Evolutionary conservation across 1,140 invertebrate species (phyloP), one percentile per base, ranked within the genome.

Genomic region (Diorhabda sublineata): DNA sequence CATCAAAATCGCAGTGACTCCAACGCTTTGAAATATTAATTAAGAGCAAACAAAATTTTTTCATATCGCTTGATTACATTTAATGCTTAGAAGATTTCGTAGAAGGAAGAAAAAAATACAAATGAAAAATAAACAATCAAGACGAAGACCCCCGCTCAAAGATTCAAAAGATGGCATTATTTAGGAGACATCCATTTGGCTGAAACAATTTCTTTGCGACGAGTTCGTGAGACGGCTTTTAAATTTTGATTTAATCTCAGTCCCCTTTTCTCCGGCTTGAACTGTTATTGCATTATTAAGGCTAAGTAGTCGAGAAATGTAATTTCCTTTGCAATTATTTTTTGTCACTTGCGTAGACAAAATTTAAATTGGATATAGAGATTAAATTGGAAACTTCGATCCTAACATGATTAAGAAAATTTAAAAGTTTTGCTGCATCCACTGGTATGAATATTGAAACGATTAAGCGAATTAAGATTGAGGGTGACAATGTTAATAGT

Each of bases 301-400:
- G 59, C 59, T 61, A 61, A 61, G 59, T 61, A 61, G 59, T 61
- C 59, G 11, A 61, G 59, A 61, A 61, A 61, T 61, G 59, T 61
- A 61, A 61, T 61, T 61, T 61, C 59, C 59, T 61, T 61, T 43
- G 59, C 42, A 43, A 61, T 61, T 61, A 61, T 61, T 61, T 61
- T 61, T 61, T 43, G 59, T 61, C 59, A 61, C 47, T 52, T 52
- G 47, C 47, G 47, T 52, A 52, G 47, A 52, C 47, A 52, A 52
- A 52, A 52, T 52, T 52, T 52, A 52, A 52, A 52, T 52, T 52
- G 47, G n/a, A 52, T 52, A 52, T 52, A n/a, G 47, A 52, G 47
- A 4, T 8, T 52, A 52, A 8, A 8, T 52, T 4, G n/a, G 47
- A 52, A 52, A 52, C 6, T 52, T 52, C 26, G 26, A 26, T 26